phyloP scores from a whole-genome alignment of 2,797 vertebrate genomes.

The Echeneis naucrates region DNA sequence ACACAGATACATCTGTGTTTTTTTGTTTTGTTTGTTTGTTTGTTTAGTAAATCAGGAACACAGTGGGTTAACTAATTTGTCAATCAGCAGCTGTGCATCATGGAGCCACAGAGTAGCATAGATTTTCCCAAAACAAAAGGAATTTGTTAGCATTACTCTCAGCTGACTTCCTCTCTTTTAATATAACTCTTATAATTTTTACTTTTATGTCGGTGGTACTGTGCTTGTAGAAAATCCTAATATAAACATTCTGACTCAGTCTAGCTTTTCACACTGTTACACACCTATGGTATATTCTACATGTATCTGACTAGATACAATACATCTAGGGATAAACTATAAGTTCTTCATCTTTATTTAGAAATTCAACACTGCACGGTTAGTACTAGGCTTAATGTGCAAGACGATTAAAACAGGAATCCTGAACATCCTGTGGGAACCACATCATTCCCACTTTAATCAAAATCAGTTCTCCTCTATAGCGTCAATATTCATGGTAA shows the following conservation, averaged over 20 bases:
- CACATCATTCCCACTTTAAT: constrained; percentile 27
- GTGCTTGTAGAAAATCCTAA: constrained; percentile 10
- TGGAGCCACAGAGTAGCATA: constrained; percentile 48
- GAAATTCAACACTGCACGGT: not conserved
- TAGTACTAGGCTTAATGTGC: not conserved
- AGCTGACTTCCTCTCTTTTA: constrained; percentile 33
- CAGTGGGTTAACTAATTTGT: constrained; percentile 65
- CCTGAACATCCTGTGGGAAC: constrained; percentile 7
- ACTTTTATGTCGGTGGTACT: constrained; percentile 20
- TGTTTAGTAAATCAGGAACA: constrained; percentile 24
- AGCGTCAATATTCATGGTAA: constrained; percentile 3
- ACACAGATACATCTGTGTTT: constrained; percentile 28
- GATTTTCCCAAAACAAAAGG: constrained; percentile 71
- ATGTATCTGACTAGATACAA: not conserved
- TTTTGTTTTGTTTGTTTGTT: no score
- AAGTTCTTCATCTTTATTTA: constrained; percentile 6
- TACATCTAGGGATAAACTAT: not conserved
- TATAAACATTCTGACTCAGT: constrained; percentile 11
- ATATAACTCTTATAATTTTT: constrained; percentile 14
- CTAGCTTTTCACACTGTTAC: constrained; percentile 5
- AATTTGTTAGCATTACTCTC: constrained; percentile 55
- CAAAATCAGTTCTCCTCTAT: constrained; percentile 13
- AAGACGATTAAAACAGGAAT: constrained; percentile 21
- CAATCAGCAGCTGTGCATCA: constrained; percentile 63
- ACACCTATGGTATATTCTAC: constrained; percentile 1